A percentile compares a stretch with the other conserved stretches of the same genome.
Evolutionary conservation across 1,140 invertebrate species (phyloP).

Genomic region (Procambarus clarkii): DNA sequence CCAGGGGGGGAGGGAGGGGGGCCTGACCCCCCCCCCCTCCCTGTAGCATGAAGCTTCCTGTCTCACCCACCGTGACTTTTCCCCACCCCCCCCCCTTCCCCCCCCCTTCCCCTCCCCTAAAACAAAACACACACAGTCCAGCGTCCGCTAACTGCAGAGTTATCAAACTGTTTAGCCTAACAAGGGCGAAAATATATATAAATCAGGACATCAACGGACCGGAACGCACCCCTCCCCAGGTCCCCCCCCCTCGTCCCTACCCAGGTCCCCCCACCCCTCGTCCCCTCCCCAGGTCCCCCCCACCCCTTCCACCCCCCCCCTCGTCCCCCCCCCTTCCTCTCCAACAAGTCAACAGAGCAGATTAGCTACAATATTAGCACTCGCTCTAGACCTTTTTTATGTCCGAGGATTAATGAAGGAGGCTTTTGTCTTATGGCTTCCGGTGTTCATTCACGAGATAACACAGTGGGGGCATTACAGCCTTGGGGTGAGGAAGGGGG

Average conservation of each 20-base stretch:
- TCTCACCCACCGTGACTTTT: too few relatives aligned
- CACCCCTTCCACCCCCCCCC: too few relatives aligned
- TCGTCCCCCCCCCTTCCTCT: too few relatives aligned
- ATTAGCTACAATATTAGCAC: not conserved
- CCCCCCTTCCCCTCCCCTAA: not conserved
- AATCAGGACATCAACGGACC: not conserved
- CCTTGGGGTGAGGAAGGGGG: too few relatives aligned
- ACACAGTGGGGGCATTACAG: not conserved
- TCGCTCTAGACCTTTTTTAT: not conserved
- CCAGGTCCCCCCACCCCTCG: too few relatives aligned
- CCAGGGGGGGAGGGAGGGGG: too few relatives aligned
- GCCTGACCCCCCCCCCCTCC: too few relatives aligned
- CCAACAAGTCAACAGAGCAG: not conserved
- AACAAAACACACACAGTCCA: not conserved
- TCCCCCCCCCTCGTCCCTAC: too few relatives aligned
- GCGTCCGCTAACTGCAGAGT: not conserved
- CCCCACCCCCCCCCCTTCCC: too few relatives aligned
- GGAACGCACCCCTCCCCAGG: not conserved
- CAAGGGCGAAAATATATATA: not conserved
- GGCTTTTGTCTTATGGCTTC: not conserved
- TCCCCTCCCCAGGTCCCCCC: too few relatives aligned
- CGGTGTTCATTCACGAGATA: not conserved
- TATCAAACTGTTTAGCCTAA: not conserved
- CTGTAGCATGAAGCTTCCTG: too few relatives aligned
- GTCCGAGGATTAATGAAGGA: not conserved